phyloP scores from a whole-genome alignment of 1,140 invertebrate genomes.

The Trachymyrmex cornetzi region DNA sequence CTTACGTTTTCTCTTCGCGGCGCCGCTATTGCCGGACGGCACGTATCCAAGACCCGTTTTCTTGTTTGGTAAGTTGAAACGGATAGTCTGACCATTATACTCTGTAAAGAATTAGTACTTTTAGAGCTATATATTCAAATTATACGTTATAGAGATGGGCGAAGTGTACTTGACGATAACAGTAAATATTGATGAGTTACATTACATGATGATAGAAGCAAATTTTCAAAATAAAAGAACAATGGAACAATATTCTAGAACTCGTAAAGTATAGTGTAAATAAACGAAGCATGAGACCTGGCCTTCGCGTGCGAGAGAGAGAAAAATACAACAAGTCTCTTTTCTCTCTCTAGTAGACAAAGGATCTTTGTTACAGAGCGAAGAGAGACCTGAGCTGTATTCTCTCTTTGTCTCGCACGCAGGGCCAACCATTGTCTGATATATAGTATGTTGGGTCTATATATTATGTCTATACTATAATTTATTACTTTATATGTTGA shows the following conservation, averaged over 20 bases:
- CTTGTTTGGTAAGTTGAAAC: slow-evolving; percentile 88
- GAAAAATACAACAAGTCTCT: too few relatives aligned
- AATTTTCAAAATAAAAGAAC: not conserved
- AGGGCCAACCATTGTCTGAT: too few relatives aligned
- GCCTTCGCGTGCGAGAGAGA: too few relatives aligned
- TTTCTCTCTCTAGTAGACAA: too few relatives aligned
- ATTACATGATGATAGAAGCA: not conserved
- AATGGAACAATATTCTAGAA: not conserved
- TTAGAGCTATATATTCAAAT: not conserved
- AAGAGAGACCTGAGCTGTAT: too few relatives aligned
- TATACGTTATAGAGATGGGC: not conserved
- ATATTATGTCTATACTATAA: too few relatives aligned
- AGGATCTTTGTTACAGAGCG: too few relatives aligned
- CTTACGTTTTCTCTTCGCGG: slow-evolving; percentile 92
- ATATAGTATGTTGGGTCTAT: too few relatives aligned
- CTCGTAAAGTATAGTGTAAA: too few relatives aligned
- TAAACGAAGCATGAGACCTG: too few relatives aligned
- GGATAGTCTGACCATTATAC: slow-evolving; percentile 83
- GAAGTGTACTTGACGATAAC: not conserved
- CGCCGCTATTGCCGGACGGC: slow-evolving; percentile 87
- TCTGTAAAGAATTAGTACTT: slow-evolving; percentile 74
- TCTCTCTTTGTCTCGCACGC: too few relatives aligned
- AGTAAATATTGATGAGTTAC: not conserved
- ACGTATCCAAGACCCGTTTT: slow-evolving; percentile 86
- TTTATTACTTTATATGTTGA: not conserved